A percentile compares a stretch with the other conserved stretches of the same genome.
Evolutionary conservation across 2,113 vertebrate genomes (phyloP).

Genomic region (Collichthys lucidus): DNA sequence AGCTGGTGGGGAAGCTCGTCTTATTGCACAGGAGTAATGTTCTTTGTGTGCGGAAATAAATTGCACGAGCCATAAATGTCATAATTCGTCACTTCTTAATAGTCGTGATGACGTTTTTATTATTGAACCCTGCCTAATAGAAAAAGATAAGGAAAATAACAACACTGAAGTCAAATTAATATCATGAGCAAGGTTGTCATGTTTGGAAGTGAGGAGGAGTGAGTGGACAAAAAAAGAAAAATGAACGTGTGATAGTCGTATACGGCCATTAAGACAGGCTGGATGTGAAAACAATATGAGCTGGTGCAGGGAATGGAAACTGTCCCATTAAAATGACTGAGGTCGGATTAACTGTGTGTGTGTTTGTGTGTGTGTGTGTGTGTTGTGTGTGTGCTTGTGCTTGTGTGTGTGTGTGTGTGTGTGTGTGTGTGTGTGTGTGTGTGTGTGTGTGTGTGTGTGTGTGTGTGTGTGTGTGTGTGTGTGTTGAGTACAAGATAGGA

Average conservation of each 20-base stretch:
- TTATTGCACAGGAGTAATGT: conserved; percentile 52
- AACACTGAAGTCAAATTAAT: conserved; percentile 65
- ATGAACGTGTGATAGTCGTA: conserved; percentile 13
- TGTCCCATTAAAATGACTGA: conserved; percentile 75
- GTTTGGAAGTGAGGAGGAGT: conserved; percentile 42
- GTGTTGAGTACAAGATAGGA: conserved; percentile 31
- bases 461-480: conserved; percentile 23
- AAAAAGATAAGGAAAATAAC: conserved; percentile 76
- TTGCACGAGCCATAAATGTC: conserved; percentile 71
- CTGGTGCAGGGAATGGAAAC: conserved; percentile 55
- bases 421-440: conserved; percentile 22
- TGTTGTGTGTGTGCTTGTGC: conserved; percentile 12
- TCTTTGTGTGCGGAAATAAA: conserved; percentile 68
- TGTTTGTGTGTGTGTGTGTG: conserved; percentile 29
- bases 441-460: conserved; percentile 20
- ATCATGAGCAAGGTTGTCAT: conserved; percentile 21
- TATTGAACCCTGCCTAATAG: conserved; percentile 74
- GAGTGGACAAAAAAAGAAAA: conserved; percentile 15
- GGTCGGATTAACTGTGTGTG: conserved; percentile 44
- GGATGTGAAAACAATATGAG: conserved; percentile 65
- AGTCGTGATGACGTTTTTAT: conserved; percentile 74
- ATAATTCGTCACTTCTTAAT: conserved; percentile 70
- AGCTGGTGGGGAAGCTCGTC: conserved; percentile 6
- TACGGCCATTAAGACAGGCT: conserved; percentile 27
- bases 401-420: conserved; percentile 23